Evolutionary conservation across 2,888 invertebrate genomes (phyloP).

Genomic region (Synergus umbraculus): DNA sequence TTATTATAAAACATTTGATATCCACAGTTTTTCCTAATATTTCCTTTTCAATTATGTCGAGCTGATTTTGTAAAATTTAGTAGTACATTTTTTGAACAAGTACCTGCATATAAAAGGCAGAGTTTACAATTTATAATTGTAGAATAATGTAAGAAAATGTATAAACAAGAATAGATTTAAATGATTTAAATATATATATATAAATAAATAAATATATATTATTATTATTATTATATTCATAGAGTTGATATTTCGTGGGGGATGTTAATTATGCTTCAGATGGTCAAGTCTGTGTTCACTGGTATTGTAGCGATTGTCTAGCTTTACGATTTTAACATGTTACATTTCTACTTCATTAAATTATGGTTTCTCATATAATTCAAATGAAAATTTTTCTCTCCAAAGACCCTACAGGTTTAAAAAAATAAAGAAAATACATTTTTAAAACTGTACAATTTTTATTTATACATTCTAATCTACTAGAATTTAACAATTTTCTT

Average conservation of each 20-base stretch:
- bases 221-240: conserved; percentile 22
- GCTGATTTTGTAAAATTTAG: conserved; percentile 7
- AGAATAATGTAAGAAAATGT: conserved; percentile 38
- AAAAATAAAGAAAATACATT: conserved; percentile 22
- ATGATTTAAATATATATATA: conserved; percentile 17
- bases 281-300: conserved; percentile 41
- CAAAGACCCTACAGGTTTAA: not conserved
- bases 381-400: not conserved
- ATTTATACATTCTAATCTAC: conserved; percentile 20
- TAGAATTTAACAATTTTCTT: conserved; percentile 72
- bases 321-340: conserved; percentile 33
- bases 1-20: too few relatives aligned
- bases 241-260: conserved; percentile 8
- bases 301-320: conserved; percentile 23
- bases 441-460: not conserved
- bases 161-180: conserved; percentile 21
- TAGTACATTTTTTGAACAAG: not conserved
- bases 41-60: too few relatives aligned
- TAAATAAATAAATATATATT: conserved; percentile 17
- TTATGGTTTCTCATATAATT: conserved; percentile 10
- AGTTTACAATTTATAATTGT: conserved; percentile 10
- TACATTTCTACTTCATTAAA: conserved; percentile 38
- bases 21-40: too few relatives aligned
- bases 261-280: not conserved
- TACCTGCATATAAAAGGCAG: conserved; percentile 3